Conservation (phyloP, 2,113 vertebrate species). For the Aphelocoma coerulescens region DNA sequence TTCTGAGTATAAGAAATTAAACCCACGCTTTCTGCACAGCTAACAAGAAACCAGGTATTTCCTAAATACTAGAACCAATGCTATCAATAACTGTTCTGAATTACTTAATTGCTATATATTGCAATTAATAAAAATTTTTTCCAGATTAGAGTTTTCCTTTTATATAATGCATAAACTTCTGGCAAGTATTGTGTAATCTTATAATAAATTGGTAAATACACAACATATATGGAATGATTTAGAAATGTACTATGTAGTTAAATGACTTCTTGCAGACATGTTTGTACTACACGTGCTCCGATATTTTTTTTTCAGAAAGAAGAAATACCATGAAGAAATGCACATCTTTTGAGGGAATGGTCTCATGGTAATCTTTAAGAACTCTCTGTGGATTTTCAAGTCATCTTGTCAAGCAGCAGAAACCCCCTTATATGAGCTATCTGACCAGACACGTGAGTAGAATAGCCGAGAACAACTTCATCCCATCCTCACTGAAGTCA, state of each 20-base stretch:
- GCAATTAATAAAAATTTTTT: neutral
- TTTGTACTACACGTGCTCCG: neutral
- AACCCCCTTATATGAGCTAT: neutral
- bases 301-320: neutral
- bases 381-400: neutral
- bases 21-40: neutral
- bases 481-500: neutral
- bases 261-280: neutral
- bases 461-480: neutral
- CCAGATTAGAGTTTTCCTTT: neutral
- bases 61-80: neutral
- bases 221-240: neutral
- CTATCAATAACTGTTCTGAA: neutral
- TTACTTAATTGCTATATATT: neutral
- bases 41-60: neutral
- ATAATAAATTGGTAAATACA: neutral
- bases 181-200: neutral
- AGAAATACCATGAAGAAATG: neutral
- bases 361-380: neutral
- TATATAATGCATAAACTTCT: neutral
- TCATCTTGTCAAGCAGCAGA: neutral
- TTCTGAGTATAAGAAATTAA: neutral
- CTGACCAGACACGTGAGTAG: neutral
- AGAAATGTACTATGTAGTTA: neutral
- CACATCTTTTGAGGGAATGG: neutral